These are phyloP conservation scores for Coenobita brevimanus DNA, from an alignment of 1,140 invertebrate genomes.

Conservation along the genomic window DNA sequence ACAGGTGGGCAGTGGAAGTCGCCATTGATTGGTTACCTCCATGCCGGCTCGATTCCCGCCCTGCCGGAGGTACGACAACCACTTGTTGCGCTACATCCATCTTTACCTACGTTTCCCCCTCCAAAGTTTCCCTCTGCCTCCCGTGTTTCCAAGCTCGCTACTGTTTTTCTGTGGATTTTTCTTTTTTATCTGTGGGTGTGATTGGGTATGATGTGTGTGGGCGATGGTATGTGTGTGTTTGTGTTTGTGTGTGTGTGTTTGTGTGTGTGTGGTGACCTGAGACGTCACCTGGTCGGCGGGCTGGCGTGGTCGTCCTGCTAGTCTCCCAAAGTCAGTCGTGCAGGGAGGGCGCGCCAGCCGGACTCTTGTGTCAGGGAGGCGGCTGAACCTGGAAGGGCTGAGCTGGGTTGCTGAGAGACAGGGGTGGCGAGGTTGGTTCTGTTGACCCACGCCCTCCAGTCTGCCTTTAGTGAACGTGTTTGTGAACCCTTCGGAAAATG, in stretches of 20 bases:
- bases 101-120: too few relatives aligned
- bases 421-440: too few relatives aligned
- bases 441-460: too few relatives aligned
- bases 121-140: too few relatives aligned
- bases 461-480: too few relatives aligned
- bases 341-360: conserved; percentile 29
- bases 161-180: too few relatives aligned
- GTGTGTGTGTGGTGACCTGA: too few relatives aligned
- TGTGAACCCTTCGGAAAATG: too few relatives aligned
- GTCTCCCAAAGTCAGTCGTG: conserved; percentile 37
- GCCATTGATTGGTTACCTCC: conserved; percentile 30
- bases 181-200: too few relatives aligned
- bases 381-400: background rate
- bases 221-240: background rate
- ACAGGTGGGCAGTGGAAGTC: conserved; percentile 16
- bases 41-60: background rate
- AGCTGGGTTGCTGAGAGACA: too few relatives aligned
- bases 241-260: too few relatives aligned
- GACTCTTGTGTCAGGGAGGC: conserved; percentile 6
- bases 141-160: background rate
- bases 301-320: background rate
- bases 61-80: conserved; percentile 32
- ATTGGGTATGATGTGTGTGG: background rate
- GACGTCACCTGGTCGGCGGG: background rate
- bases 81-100: conserved; percentile 16